Conservation (phyloP, 1,140 invertebrate genomes). For the Ips nitidus region DNA sequence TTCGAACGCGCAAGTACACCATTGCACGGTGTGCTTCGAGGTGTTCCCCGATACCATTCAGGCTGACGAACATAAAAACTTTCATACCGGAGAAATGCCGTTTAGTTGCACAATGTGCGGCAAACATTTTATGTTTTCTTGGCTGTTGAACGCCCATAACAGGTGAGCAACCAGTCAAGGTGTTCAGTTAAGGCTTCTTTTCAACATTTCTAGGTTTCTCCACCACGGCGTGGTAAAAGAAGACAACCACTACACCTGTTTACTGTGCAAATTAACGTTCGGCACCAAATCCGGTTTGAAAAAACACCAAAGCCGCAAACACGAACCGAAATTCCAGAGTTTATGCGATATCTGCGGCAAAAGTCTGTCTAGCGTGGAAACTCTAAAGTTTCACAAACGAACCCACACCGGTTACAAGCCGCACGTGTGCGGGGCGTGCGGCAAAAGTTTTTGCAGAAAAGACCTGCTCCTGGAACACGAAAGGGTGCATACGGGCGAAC, state of each 20-base stretch:
- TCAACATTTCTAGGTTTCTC: constrained; percentile 32
- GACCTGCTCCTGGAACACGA: constrained; percentile 56
- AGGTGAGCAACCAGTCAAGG: constrained; percentile 11
- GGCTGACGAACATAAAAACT: constrained; percentile 49
- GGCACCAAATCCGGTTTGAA: constrained; percentile 43
- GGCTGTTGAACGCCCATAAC: constrained; percentile 45
- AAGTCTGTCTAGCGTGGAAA: constrained; percentile 68
- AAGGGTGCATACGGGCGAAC: constrained; percentile 50
- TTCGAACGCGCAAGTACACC: constrained; percentile 52
- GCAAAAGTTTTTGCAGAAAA: constrained; percentile 59
- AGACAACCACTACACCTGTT: constrained; percentile 24
- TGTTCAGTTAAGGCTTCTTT: neutral
- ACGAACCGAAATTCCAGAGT: constrained; percentile 39
- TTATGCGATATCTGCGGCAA: constrained; percentile 76
- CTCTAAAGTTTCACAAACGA: constrained; percentile 73
- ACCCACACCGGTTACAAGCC: constrained; percentile 76
- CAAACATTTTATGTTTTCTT: constrained; percentile 51
- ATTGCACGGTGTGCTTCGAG: constrained; percentile 54
- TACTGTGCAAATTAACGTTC: constrained; percentile 42
- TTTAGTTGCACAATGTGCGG: constrained; percentile 64
- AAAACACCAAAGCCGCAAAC: constrained; percentile 44
- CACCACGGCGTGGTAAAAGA: constrained; percentile 32
- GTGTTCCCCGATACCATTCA: constrained; percentile 54
- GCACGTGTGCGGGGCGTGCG: constrained; percentile 68
- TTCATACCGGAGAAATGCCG: constrained; percentile 60